Percentiles rank a stretch among this genome's conserved stretches.
Conservation (phyloP, 2,113 vertebrate species). For the Marmota flaviventris region DNA sequence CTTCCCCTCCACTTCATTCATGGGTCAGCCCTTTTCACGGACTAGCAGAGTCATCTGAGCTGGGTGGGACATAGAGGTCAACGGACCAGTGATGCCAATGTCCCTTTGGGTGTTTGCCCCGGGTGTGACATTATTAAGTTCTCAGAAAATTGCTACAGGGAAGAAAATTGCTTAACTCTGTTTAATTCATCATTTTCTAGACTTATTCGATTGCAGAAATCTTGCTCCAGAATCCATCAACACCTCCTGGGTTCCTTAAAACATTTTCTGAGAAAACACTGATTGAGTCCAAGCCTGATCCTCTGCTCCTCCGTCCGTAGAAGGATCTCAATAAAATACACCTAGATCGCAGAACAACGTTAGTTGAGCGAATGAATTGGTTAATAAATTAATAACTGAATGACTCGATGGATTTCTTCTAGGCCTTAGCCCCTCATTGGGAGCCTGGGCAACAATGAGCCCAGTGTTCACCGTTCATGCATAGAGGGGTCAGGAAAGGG, state of each 20-base stretch:
- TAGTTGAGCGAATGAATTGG: background rate
- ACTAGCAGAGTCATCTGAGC: background rate
- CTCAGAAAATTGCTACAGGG: background rate
- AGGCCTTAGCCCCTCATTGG: background rate
- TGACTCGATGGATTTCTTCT: background rate
- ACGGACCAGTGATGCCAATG: rapidly evolving
- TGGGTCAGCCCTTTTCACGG: background rate
- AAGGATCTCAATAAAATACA: background rate
- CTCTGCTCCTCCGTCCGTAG: no score
- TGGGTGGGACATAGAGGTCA: background rate
- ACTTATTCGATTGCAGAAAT: background rate
- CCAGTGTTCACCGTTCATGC: rapidly evolving
- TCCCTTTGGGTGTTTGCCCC: background rate
- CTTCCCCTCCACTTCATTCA: background rate
- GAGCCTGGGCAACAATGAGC: background rate
- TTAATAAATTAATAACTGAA: background rate
- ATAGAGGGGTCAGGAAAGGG: background rate
- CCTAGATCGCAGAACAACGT: background rate
- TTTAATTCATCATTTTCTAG: background rate
- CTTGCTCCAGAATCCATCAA: conserved; percentile 6
- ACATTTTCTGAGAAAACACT: background rate
- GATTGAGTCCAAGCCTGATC: background rate
- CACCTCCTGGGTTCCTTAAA: background rate
- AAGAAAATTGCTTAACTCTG: background rate
- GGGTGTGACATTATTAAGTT: background rate